Base-by-base conservation (phyloP, 2,797 vertebrate genomes). In the Amblyopsis hoosieri region DNA sequence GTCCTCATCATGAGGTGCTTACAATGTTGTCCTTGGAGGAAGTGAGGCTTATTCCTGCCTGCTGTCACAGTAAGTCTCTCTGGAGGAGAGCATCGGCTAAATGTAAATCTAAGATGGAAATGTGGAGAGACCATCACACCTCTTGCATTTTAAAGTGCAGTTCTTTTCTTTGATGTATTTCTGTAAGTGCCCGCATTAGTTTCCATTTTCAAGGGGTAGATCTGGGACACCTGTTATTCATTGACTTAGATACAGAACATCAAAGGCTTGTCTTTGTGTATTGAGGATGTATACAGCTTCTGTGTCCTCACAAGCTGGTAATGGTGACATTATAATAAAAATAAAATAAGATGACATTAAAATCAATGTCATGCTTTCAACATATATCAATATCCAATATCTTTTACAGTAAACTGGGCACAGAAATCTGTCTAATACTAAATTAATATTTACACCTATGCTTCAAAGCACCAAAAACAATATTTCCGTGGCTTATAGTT, bases 181-280 rank as follows among this genome's bases (percentile, higher is more conserved):
- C 23, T 53, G 51, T 53, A 53, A 53, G 51, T 23, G 51, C 51
- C 17, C 23, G 17, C 51, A 51, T 51, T 53, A 23, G 51, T 23
- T 29, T 53, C 51, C 51, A 53, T 53, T 53, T 53, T 53, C 51
- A 17, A 53, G 51, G 17, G 14, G 51, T 17, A 17, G 23, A 53
- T 23, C 51, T 17, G 23, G 51, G 51, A 53, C 51, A 53, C 51
- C 51, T 53, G 51, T 53, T 53, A 17, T 53, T 51, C 4, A 17
- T 11, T 13, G 13, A 31, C 33, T 56, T 29, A 51, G 49, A 51
- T 29, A 17, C 12, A 29, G 51, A 17, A 53, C 51, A 23, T 53
- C 51, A 53, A 53, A 53, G 51, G 17, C 19, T 53, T 29, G 8
- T 8, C 51, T 12, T 53, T 23, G 23, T 29, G 15, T 17, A 53